These are phyloP conservation scores for Setipinna tenuifilis DNA, from an alignment of 2,797 vertebrate genomes.

Conservation along the genomic window DNA sequence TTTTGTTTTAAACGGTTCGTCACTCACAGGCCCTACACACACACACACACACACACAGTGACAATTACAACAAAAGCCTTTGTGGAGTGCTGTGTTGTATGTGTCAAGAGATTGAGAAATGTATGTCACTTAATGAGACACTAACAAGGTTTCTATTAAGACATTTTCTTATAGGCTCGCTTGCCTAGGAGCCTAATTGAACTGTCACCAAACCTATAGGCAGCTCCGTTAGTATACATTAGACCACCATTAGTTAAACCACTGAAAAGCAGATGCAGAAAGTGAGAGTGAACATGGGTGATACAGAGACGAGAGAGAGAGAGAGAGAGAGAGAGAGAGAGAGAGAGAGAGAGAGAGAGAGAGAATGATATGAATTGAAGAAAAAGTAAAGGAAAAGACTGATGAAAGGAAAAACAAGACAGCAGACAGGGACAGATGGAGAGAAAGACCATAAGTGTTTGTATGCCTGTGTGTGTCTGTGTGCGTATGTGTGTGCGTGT, in stretches of 20 bases:
- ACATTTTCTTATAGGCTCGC: constrained; percentile 40
- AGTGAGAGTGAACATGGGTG: neutral
- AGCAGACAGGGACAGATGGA: too few relatives aligned
- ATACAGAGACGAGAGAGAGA: neutral
- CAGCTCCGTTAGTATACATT: constrained; percentile 43
- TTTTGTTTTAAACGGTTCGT: neutral
- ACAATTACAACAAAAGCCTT: constrained; percentile 38
- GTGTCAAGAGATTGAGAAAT: constrained; percentile 50
- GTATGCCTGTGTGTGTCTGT: too few relatives aligned
- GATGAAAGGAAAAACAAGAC: too few relatives aligned
- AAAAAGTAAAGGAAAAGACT: too few relatives aligned
- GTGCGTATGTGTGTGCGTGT: too few relatives aligned
- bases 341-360: neutral
- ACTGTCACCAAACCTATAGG: constrained; percentile 40
- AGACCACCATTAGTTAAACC: constrained; percentile 42
- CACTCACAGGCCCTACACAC: neutral
- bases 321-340: neutral
- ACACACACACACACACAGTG: constrained; percentile 20
- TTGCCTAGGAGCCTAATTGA: constrained; percentile 47
- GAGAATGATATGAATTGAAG: too few relatives aligned
- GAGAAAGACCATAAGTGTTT: too few relatives aligned
- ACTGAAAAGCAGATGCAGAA: constrained; percentile 7
- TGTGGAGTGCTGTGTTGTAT: constrained; percentile 31
- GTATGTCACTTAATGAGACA: constrained; percentile 56
- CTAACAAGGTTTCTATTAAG: constrained; percentile 54